Conservation (phyloP, 92 coral and sea anemone genomes). For the Actinernus sp. region DNA sequence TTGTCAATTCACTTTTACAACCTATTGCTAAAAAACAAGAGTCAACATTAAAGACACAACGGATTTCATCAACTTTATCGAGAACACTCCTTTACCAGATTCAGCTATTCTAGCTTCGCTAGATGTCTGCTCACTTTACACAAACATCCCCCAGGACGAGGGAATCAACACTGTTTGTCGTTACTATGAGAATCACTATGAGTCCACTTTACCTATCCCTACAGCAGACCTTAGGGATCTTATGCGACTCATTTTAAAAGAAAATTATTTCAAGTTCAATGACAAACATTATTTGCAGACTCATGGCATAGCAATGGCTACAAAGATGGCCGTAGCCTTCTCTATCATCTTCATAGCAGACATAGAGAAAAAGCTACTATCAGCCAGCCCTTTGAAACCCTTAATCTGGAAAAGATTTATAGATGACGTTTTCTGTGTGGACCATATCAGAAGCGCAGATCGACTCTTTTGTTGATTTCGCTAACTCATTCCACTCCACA, state of each 20-base stretch:
- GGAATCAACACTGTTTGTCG: constrained; percentile 32
- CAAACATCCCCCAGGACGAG: constrained; percentile 6
- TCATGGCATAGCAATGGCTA: not conserved
- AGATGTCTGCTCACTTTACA: not conserved
- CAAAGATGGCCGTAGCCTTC: no score
- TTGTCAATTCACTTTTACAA: constrained; percentile 55
- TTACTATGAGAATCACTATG: not conserved
- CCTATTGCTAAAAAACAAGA: no score
- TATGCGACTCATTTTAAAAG: not conserved
- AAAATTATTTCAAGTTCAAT: not conserved
- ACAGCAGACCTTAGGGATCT: not conserved
- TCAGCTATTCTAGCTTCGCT: not conserved
- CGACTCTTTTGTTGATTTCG: no score
- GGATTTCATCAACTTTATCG: no score
- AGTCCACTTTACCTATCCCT: not conserved
- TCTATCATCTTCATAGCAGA: not conserved
- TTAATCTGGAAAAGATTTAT: no score
- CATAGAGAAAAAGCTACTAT: no score
- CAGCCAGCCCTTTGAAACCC: no score
- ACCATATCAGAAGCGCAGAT: no score
- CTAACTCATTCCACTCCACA: no score
- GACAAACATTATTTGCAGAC: not conserved
- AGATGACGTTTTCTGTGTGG: no score
- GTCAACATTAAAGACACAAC: no score
- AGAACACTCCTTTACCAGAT: constrained; percentile 24